Evolutionary conservation across 1,140 invertebrate genomes (phyloP).

Genomic region (Eulimnadia texana): DNA sequence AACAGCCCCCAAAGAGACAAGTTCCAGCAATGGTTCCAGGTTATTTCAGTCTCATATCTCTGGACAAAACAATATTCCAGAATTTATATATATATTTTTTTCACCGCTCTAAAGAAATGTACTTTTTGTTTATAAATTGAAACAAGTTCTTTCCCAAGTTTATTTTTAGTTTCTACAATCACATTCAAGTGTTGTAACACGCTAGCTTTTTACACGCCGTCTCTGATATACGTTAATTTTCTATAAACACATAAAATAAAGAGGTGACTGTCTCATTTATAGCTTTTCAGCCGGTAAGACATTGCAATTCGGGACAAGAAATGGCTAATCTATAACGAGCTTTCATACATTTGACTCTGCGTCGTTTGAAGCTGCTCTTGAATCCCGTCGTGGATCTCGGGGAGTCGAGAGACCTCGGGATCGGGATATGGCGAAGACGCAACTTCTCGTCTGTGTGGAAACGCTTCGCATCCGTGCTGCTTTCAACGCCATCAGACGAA

Average conservation of each 20-base stretch:
- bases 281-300: background rate
- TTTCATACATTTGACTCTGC: background rate
- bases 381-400: background rate
- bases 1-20: no score
- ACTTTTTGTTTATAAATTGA: no score
- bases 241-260: no score
- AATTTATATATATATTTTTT: no score
- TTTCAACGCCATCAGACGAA: background rate
- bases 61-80: no score
- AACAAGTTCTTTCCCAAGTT: no score
- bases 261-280: background rate
- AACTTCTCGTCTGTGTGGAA: background rate
- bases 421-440: background rate
- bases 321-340: background rate
- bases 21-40: no score
- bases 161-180: no score
- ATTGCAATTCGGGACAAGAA: background rate
- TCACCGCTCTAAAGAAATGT: no score
- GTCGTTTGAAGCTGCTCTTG: background rate
- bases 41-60: no score
- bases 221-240: background rate
- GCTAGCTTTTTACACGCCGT: no score
- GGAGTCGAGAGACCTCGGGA: background rate
- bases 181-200: no score
- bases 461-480: background rate